These are phyloP conservation scores for Malurus elegans DNA, from an alignment of 2,113 vertebrate species.

Conservation along the genomic window DNA sequence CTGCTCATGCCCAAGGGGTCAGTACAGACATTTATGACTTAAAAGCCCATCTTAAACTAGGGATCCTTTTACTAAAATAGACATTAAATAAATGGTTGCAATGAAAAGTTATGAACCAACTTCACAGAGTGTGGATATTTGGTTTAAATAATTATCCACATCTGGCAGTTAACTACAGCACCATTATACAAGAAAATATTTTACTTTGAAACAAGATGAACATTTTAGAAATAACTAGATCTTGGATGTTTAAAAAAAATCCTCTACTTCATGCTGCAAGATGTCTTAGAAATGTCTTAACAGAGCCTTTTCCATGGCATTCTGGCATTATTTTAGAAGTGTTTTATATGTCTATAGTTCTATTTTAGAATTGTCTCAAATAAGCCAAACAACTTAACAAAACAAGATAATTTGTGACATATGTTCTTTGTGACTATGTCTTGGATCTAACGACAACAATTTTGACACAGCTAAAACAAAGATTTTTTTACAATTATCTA, in stretches of 20 bases:
- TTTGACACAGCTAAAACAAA: slow-evolving; percentile 65
- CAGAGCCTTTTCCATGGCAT: background rate
- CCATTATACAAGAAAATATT: background rate
- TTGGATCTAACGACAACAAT: slow-evolving; percentile 67
- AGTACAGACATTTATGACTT: background rate
- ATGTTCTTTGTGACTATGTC: slow-evolving; percentile 72
- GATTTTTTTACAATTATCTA: background rate
- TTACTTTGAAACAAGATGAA: background rate
- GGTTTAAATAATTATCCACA: background rate
- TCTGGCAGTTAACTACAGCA: background rate
- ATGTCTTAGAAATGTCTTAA: background rate
- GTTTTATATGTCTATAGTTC: slow-evolving; percentile 61
- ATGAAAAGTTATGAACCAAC: background rate
- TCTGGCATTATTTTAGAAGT: slow-evolving; percentile 62
- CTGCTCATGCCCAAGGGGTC: background rate
- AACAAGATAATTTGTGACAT: slow-evolving; percentile 74
- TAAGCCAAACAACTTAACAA: slow-evolving; percentile 71
- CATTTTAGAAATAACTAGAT: background rate
- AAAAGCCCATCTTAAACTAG: background rate
- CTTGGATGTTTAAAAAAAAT: background rate
- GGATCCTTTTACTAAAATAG: background rate
- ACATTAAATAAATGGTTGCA: background rate
- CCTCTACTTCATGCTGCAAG: background rate
- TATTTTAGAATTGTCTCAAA: slow-evolving; percentile 73
- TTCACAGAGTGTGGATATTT: background rate